Conservation (phyloP, 2,113 vertebrate species). For the Nothoprocta pentlandii region DNA sequence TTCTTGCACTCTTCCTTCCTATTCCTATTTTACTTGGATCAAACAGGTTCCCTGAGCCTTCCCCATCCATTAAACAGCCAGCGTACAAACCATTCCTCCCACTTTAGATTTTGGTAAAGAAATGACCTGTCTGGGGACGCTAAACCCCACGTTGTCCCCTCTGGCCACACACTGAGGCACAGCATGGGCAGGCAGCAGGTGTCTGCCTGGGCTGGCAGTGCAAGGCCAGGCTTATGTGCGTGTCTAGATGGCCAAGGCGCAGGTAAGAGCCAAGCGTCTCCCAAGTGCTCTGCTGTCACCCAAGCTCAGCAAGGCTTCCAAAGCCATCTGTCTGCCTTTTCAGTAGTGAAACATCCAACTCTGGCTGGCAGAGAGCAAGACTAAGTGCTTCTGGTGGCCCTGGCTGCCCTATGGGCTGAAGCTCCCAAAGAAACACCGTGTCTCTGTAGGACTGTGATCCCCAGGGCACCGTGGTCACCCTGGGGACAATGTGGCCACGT, state of each 20-base stretch:
- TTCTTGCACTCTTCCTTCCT: not conserved
- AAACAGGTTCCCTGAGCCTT: not conserved
- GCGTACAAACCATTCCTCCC: not conserved
- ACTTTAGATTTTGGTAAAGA: not conserved
- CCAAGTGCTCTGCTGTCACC: not conserved
- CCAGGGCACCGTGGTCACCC: too few species aligned
- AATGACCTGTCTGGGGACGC: not conserved
- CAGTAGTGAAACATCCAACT: not conserved
- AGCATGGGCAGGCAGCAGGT: not conserved
- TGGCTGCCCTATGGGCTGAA: not conserved
- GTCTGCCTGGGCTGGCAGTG: not conserved
- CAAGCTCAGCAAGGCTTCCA: not conserved
- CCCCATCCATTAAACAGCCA: not conserved
- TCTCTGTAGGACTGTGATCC: not conserved
- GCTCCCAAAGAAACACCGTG: not conserved
- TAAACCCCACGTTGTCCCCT: not conserved
- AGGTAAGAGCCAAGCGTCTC: accelerated
- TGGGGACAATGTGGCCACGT: too few species aligned
- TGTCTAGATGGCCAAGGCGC: accelerated
- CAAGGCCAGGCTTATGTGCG: not conserved
- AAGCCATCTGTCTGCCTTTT: not conserved
- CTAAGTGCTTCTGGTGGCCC: not conserved
- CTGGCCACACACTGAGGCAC: not conserved
- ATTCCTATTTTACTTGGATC: not conserved
- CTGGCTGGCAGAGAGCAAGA: not conserved